Base-by-base conservation (phyloP, 2,797 vertebrate species). In the Clarias fuscus region DNA sequence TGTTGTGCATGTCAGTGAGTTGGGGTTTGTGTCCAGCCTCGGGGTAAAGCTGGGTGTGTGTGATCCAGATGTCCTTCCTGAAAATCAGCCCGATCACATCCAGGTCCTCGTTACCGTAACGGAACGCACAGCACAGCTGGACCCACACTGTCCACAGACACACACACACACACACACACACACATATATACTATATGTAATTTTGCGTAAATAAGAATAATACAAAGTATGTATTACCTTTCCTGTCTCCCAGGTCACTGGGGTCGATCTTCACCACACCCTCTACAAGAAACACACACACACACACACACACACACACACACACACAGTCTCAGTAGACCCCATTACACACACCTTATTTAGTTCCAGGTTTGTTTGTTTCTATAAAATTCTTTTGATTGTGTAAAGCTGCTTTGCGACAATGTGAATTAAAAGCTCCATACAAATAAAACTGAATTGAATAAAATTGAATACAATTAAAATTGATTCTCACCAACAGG, bases 51-150 rank as follows among this genome's bases (percentile, higher is more conserved):
- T 99, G 97, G 30, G 93, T 82, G 0, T 94, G 92, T 0, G 93
- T 64, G 67, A 96, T 90, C 37, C 97, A 98, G 91, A 99, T 94
- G 92, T 99, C 97, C 96, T 98, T 98, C 90, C 96, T 94, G 93
- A 97, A 99, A 87, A 94, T 95, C 90, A 99, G 84, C 2, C 97
- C 97, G 1, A 99, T 97, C 72, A 99, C 96, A 0, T 98, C 97
- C 89, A 99, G 94, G 92, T 99, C 98, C 0, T 99, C 97, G 0
- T 93, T 96, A 53, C 98, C 97, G 0, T 98, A 99, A 61, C 96
- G 96, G 89, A 99, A 99, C 2, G 97, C 97, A 81, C 97, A 98
- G 0, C 95, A 94, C 93, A 99, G 88, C 0, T 94, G 95, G 90
- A 98, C 94, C 0, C 96, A 99, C 86, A 97, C 98, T 99, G 92